Percentiles rank a stretch among this genome's conserved stretches.
phyloP scores from a whole-genome alignment of 2,888 invertebrate species.

The Dolichopus griseipennis region DNA sequence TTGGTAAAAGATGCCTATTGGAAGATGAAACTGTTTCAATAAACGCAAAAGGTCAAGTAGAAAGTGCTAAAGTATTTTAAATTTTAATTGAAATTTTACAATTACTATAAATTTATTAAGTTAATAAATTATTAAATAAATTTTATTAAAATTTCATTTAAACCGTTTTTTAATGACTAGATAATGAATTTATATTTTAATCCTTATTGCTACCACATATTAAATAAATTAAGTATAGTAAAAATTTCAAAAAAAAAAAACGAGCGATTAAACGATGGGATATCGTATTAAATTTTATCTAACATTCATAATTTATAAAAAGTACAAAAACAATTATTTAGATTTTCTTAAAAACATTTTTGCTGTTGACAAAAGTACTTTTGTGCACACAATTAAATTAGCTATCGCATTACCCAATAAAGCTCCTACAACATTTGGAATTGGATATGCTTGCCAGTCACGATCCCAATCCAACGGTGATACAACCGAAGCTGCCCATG shows the following conservation, averaged over 20 bases:
- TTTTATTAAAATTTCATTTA: slow-evolving; percentile 12
- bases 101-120: too few species aligned
- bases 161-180: slow-evolving; percentile 19
- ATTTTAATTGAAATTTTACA: neutral
- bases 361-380: slow-evolving; percentile 36
- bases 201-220: slow-evolving; percentile 14
- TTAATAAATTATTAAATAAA: slow-evolving; percentile 2
- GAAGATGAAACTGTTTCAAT: slow-evolving; percentile 36
- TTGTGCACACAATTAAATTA: slow-evolving; percentile 43
- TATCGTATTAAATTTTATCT: neutral
- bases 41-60: slow-evolving; percentile 13
- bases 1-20: slow-evolving; percentile 37
- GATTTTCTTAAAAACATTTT: slow-evolving; percentile 37
- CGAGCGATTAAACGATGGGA: neutral
- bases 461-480: slow-evolving; percentile 82
- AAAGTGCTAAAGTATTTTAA: slow-evolving; percentile 8
- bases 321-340: neutral
- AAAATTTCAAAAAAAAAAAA: too few species aligned
- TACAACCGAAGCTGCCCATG: slow-evolving; percentile 69
- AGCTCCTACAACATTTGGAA: slow-evolving; percentile 56
- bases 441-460: slow-evolving; percentile 70
- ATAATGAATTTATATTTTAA: slow-evolving; percentile 17
- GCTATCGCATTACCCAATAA: slow-evolving; percentile 49
- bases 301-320: neutral
- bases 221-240: too few species aligned